phyloP scores from a whole-genome alignment of 1,140 invertebrate species.

The Drosophila suzukii region DNA sequence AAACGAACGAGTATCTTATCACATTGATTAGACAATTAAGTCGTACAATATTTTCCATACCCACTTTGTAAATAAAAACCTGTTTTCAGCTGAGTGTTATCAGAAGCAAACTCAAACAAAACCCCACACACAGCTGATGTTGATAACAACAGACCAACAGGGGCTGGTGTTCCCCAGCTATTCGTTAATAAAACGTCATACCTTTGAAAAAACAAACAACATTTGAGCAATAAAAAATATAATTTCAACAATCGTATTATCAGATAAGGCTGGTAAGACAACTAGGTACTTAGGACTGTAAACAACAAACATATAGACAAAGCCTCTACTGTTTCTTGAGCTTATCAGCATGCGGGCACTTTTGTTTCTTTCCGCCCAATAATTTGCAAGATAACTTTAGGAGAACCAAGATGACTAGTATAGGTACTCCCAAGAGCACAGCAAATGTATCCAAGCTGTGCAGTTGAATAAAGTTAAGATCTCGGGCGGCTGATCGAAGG shows the following conservation, averaged over 20 bases:
- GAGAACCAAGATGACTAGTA: slow-evolving; percentile 9
- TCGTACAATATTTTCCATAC: background rate
- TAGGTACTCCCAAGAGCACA: slow-evolving; percentile 41
- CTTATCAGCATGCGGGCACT: slow-evolving; percentile 23
- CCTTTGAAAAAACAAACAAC: background rate
- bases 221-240: background rate
- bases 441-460: slow-evolving; percentile 85
- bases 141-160: background rate
- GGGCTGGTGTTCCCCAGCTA: background rate
- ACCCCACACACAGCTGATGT: background rate
- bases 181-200: background rate
- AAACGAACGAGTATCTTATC: background rate
- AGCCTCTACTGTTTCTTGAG: slow-evolving; percentile 36
- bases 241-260: background rate
- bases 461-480: slow-evolving; percentile 84
- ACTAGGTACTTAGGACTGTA: background rate
- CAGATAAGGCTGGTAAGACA: background rate
- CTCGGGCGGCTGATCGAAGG: slow-evolving; percentile 51
- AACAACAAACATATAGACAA: background rate
- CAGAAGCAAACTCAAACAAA: background rate
- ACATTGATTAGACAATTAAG: background rate
- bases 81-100: background rate
- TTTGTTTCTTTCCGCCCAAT: slow-evolving; percentile 16
- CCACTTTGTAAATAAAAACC: background rate
- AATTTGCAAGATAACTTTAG: slow-evolving; percentile 21